These are phyloP conservation scores for Caenorhabditis sulstoni DNA, from an alignment of 2,888 invertebrate genomes.

Conservation along the genomic window DNA sequence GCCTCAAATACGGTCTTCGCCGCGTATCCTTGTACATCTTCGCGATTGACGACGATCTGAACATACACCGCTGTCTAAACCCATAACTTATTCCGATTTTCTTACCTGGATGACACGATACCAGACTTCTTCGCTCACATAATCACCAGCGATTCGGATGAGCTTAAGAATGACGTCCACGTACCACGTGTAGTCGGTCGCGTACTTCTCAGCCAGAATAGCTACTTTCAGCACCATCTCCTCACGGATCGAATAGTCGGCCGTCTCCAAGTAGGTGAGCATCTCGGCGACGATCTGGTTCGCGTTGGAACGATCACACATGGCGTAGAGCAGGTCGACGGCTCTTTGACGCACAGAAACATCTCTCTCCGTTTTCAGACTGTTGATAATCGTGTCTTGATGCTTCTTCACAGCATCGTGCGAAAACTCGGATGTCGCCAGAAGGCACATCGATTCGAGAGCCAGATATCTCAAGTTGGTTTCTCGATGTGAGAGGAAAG, in stretches of 20 bases:
- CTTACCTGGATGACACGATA: constrained; percentile 93
- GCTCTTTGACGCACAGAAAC: constrained; percentile 91
- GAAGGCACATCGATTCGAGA: constrained; percentile 98
- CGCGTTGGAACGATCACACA: constrained; percentile 99
- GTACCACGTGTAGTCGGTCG: constrained; percentile 97
- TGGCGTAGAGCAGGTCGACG: constrained; percentile 97
- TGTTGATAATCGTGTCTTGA: constrained; percentile 98
- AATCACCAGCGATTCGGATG: constrained; percentile 99
- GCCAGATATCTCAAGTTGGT: constrained; percentile 97
- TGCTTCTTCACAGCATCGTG: constrained; percentile 99
- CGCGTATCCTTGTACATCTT: constrained; percentile 99
- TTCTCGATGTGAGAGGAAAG: constrained; percentile 93
- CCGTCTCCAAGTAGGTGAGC: constrained; percentile 98
- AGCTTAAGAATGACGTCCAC: constrained; percentile 96
- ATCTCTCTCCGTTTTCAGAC: constrained; percentile 87
- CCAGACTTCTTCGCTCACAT: constrained; percentile 99
- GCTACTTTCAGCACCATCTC: constrained; percentile 99
- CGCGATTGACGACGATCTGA: constrained; percentile 98
- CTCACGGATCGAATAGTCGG: constrained; percentile 99
- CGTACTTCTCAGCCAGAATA: constrained; percentile 98
- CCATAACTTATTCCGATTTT: constrained; percentile 81
- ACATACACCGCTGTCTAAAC: constrained; percentile 8
- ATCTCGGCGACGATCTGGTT: constrained; percentile 99
- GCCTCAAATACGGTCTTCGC: constrained; percentile 98
- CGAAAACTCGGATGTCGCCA: constrained; percentile 98